Conservation (phyloP, 1,140 invertebrate genomes). For the Trypoxylus dichotomus region DNA sequence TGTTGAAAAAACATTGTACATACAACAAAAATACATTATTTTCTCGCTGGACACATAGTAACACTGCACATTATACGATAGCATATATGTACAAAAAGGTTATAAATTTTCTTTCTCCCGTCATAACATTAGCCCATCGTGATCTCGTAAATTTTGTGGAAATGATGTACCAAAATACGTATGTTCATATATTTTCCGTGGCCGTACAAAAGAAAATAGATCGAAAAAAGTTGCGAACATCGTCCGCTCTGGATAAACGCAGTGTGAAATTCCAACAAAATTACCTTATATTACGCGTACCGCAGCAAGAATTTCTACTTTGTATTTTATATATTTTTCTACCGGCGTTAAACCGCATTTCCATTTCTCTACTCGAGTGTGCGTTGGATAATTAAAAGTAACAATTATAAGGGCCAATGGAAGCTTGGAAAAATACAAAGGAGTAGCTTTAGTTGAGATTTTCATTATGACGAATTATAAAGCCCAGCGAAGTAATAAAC, state of each 20-base stretch:
- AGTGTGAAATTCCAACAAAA: background rate
- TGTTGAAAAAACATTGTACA: too few species aligned
- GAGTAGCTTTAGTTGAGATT: background rate
- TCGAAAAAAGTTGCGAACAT: background rate
- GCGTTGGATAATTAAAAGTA: background rate
- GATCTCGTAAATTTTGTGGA: background rate
- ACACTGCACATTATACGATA: too few species aligned
- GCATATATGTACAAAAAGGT: background rate
- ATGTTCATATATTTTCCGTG: background rate
- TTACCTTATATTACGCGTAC: background rate
- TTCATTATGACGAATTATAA: background rate
- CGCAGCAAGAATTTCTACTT: background rate
- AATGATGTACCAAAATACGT: background rate
- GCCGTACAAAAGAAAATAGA: background rate
- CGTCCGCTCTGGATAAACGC: background rate
- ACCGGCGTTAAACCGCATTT: background rate
- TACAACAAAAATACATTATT: too few species aligned
- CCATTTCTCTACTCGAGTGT: background rate
- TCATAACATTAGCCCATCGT: background rate
- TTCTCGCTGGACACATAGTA: too few species aligned
- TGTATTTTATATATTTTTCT: background rate
- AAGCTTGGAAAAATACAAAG: background rate
- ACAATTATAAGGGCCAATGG: background rate
- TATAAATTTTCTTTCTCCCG: background rate
- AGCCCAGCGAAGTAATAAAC: too few species aligned